Percentiles rank a stretch among this genome's conserved stretches.
These are phyloP conservation scores for Drosophila setosimentum DNA, from an alignment of 2,888 invertebrate species.

Conservation along the genomic window DNA sequence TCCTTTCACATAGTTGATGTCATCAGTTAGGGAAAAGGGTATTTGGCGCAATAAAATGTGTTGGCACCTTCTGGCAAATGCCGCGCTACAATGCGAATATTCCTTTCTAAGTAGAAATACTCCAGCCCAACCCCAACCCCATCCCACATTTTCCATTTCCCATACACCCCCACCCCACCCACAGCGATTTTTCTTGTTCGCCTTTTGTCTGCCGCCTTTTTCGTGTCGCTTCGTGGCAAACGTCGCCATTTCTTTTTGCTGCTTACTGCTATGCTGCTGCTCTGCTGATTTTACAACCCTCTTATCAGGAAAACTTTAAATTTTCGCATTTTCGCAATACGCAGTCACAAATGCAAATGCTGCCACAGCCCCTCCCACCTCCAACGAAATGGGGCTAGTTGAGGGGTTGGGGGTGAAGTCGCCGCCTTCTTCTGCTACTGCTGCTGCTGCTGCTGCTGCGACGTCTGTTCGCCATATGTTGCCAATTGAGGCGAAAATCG, in stretches of 20 bases:
- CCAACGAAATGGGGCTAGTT: neutral
- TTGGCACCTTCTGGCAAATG: constrained; percentile 80
- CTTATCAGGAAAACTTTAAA: constrained; percentile 77
- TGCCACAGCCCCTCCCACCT: constrained; percentile 38
- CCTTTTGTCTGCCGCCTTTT: constrained; percentile 78
- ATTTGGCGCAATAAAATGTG: constrained; percentile 73
- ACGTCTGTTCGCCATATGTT: constrained; percentile 68
- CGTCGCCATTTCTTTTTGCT: constrained; percentile 72
- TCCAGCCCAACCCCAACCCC: constrained; percentile 16
- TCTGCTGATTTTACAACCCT: constrained; percentile 68
- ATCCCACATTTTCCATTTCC: constrained; percentile 3
- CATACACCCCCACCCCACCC: constrained; percentile 39
- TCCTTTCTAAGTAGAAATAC: constrained; percentile 72
- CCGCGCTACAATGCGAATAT: constrained; percentile 73
- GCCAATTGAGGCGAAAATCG: constrained; percentile 81
- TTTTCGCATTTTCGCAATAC: constrained; percentile 78
- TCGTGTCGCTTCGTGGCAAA: constrained; percentile 62
- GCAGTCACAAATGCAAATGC: constrained; percentile 77
- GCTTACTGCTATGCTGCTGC: constrained; percentile 48
- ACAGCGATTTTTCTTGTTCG: constrained; percentile 78
- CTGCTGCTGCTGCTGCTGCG: neutral
- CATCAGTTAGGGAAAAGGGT: constrained; percentile 39
- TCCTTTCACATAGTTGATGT: neutral
- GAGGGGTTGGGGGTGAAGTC: neutral
- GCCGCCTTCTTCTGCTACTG: neutral